A percentile compares a stretch with the other conserved stretches of the same genome.
Conservation (phyloP, 1,140 invertebrate genomes). For the Lerema accius region DNA sequence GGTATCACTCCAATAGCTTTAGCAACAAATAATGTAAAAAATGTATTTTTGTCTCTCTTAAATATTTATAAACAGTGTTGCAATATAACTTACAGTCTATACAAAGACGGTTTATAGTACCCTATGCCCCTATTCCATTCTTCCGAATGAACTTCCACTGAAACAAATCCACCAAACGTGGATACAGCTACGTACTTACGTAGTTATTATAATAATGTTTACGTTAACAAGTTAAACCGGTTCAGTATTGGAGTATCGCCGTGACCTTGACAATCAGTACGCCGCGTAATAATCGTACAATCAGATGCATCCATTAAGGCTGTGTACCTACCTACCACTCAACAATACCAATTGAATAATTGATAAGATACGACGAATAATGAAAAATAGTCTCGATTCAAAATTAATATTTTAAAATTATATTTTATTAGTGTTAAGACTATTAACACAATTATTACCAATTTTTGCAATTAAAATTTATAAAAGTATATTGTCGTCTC, state of each 20-base stretch:
- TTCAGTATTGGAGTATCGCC: background rate
- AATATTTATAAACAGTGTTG: too few species aligned
- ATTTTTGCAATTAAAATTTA: too few species aligned
- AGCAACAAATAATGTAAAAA: too few species aligned
- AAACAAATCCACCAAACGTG: background rate
- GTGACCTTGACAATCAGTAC: slow-evolving; percentile 23
- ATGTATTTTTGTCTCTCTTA: too few species aligned
- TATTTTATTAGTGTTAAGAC: too few species aligned
- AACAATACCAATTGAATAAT: slow-evolving; percentile 15
- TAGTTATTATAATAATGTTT: slow-evolving; percentile 1
- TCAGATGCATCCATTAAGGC: slow-evolving; percentile 22
- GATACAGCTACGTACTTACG: background rate
- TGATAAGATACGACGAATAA: background rate
- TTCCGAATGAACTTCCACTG: background rate
- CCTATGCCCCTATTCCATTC: too few species aligned
- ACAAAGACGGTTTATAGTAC: too few species aligned
- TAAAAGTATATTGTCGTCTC: too few species aligned
- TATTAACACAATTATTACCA: too few species aligned
- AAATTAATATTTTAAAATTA: too few species aligned
- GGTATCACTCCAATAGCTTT: too few species aligned
- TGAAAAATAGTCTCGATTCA: background rate
- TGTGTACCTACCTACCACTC: background rate
- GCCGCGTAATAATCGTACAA: slow-evolving; percentile 13
- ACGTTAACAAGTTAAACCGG: slow-evolving; percentile 10
- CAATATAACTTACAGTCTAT: too few species aligned